Base-by-base conservation (phyloP, 1,140 invertebrate genomes). In the Xylocopa sonorina region DNA sequence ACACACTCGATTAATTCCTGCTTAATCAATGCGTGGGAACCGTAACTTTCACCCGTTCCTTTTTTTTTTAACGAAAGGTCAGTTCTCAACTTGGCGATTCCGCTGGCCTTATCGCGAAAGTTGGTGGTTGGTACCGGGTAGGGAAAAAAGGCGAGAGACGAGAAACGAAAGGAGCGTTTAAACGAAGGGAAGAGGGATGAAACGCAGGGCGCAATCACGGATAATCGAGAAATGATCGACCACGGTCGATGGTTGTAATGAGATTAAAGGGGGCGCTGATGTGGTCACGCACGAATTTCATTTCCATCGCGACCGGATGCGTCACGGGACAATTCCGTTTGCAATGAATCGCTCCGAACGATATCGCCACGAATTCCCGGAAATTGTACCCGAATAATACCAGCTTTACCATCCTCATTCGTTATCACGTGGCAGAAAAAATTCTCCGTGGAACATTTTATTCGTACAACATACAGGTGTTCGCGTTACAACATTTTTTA, bases 1-100 rank as follows among this genome's bases (percentile, higher is more conserved):
- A 80, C 76, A 84, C 80, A 58, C 66, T 24, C 76, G 84, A 84
- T 86, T 84, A 79, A 78, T 63, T 50, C 18, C 41, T 27, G 58
- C 41, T 78, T 72, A 81, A 85, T 75, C 80, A 38, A 79, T 32
- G 75, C 60, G 76, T 74, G 66, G 24, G 29, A 68, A 78, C 60
- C 41, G 80, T 46, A 50, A 46, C 63, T 64, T 57, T 53, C 48
- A 68, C 53, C 48, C 60, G 0, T 34, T 68, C 74, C 51, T 86
- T 84, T 86, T 73, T 84, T 86, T 73, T 50, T 76, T 73, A 41
- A 73, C 62, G 60, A 86, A 85, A 85, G 79, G 82, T 84, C 83
- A 27, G 32, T 32, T 60, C 14, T 60, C 32, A n/a, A n/a, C 1
- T 27, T 9, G n/a, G 9, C 55, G 60, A 43, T 27, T 18, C 4